Evolutionary conservation across 2,113 vertebrate species (phyloP).

Genomic region (Campylomormyrus numenius): DNA sequence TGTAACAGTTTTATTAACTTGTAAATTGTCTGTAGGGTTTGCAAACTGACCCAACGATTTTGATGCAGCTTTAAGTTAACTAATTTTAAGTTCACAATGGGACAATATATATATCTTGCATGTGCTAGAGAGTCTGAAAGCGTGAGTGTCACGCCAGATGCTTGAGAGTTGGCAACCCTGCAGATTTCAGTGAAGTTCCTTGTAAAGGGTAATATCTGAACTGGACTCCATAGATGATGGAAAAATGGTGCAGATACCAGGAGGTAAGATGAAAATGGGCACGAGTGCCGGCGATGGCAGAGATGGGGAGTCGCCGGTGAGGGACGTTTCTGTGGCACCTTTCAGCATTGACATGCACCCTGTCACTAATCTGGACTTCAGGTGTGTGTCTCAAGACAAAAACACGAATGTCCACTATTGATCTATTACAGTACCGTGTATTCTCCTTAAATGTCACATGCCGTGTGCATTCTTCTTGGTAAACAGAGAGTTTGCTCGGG

Average conservation of each 20-base stretch:
- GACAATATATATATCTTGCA: not conserved
- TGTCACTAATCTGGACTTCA: constrained; percentile 80
- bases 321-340: constrained; percentile 55
- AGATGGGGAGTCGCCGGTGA: constrained; percentile 64
- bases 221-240: constrained; percentile 26
- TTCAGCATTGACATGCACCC: constrained; percentile 77
- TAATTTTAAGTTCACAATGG: not conserved
- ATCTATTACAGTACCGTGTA: not conserved
- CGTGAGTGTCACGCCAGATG: not conserved
- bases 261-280: constrained; percentile 72
- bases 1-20: not conserved
- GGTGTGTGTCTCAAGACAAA: constrained; percentile 53
- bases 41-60: not conserved
- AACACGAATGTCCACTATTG: not conserved
- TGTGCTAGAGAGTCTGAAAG: not conserved
- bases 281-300: constrained; percentile 56
- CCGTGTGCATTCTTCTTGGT: not conserved
- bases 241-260: constrained; percentile 62
- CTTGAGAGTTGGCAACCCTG: not conserved
- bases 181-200: not conserved
- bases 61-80: not conserved
- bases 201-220: not conserved
- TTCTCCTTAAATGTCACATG: not conserved
- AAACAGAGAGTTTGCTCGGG: constrained; percentile 81
- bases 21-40: not conserved